Percentiles rank a stretch among this genome's conserved stretches.
These are phyloP conservation scores for Yponomeuta plumbellus DNA, from an alignment of 2,888 invertebrate genomes.

Conservation along the genomic window DNA sequence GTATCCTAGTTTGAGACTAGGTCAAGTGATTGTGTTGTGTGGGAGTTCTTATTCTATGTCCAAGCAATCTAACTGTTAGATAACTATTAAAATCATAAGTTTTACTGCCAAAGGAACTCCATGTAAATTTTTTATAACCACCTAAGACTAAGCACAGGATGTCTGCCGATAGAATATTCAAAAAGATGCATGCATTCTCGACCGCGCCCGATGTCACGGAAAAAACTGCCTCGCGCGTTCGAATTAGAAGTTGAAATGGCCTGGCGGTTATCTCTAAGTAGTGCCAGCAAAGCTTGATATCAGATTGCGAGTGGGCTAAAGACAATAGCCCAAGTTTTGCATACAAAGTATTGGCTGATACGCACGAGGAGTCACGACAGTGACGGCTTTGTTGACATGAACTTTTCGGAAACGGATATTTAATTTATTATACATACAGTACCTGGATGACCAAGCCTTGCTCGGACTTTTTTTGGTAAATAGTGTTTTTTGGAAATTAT, in stretches of 20 bases:
- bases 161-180: background rate
- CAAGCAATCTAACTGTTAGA: background rate
- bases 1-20: too few species aligned
- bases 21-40: too few species aligned
- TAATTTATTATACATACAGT: too few species aligned
- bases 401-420: too few species aligned
- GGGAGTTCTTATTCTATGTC: too few species aligned
- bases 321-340: conserved; percentile 5
- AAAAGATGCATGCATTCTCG: background rate
- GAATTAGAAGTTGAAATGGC: background rate
- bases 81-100: background rate
- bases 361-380: too few species aligned
- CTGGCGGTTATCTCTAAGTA: background rate
- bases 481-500: too few species aligned
- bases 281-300: conserved; percentile 8
- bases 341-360: background rate
- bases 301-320: background rate
- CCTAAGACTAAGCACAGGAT: background rate
- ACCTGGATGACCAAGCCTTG: too few species aligned
- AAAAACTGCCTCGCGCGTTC: background rate
- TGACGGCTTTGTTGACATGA: too few species aligned
- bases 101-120: background rate
- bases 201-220: background rate
- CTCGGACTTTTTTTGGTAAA: too few species aligned
- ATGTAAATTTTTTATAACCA: background rate